Conservation (phyloP, 1,140 invertebrate species). For the Orchestia grillus region DNA sequence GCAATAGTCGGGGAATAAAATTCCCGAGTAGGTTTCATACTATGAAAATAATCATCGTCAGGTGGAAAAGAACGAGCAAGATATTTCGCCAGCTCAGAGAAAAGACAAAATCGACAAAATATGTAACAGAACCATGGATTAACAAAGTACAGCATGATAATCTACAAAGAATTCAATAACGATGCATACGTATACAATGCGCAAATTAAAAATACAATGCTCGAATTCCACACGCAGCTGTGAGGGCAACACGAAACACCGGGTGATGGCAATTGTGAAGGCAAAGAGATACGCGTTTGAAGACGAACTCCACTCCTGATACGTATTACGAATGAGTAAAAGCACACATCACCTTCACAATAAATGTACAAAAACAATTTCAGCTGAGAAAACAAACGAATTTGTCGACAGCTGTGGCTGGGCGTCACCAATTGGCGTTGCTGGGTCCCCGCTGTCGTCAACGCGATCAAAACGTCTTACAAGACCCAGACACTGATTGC, state of each 20-base stretch:
- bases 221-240: background rate
- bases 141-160: no score
- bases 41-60: no score
- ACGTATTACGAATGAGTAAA: background rate
- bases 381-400: background rate
- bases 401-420: background rate
- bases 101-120: no score
- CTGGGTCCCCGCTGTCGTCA: background rate
- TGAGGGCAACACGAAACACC: background rate
- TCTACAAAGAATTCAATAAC: no score
- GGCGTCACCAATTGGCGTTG: background rate
- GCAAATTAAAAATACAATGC: no score
- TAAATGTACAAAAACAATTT: background rate
- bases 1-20: no score
- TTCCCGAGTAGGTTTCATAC: no score
- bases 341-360: background rate
- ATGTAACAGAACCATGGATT: no score
- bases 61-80: no score
- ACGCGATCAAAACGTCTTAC: background rate
- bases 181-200: no score
- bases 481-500: background rate
- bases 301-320: background rate
- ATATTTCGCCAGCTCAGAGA: no score
- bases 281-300: background rate
- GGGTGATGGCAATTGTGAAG: background rate